Evolutionary conservation across 1,140 invertebrate genomes (phyloP).

Genomic region (Micrasema longulum): DNA sequence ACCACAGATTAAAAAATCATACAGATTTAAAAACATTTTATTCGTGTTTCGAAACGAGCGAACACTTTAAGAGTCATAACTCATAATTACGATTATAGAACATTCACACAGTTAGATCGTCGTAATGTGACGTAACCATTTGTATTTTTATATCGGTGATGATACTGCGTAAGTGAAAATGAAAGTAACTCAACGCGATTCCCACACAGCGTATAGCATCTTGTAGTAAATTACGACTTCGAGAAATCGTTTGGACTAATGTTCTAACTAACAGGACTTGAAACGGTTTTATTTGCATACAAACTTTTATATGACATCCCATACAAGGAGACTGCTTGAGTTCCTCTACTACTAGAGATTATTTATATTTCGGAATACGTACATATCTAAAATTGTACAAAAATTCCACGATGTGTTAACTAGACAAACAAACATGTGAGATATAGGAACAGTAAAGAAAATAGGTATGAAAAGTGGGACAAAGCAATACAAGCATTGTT

Average conservation of each 20-base stretch:
- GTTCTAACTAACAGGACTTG: not conserved
- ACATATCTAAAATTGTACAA: too few relatives aligned
- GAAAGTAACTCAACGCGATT: constrained; percentile 8
- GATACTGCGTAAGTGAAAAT: constrained; percentile 36
- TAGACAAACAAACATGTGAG: too few relatives aligned
- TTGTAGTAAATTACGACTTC: not conserved
- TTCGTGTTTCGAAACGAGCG: not conserved
- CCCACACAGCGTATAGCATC: constrained; percentile 9
- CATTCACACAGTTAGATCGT: constrained; percentile 22
- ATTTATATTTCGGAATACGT: too few relatives aligned
- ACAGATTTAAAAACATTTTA: not conserved
- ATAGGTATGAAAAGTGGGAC: too few relatives aligned
- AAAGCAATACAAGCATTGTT: too few relatives aligned
- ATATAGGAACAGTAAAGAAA: too few relatives aligned
- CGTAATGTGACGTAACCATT: constrained; percentile 7
- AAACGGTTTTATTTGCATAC: constrained; percentile 25
- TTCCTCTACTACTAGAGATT: too few relatives aligned
- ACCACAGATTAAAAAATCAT: too few relatives aligned
- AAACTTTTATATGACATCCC: constrained; percentile 3
- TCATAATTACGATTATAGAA: constrained; percentile 19
- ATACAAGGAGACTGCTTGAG: not conserved
- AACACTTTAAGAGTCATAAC: constrained; percentile 1
- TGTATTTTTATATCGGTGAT: constrained; percentile 13
- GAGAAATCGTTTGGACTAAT: constrained; percentile 26
- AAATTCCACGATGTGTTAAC: too few relatives aligned